phyloP scores from a whole-genome alignment of 2,797 vertebrate species.

The Pelochelys cantorii region DNA sequence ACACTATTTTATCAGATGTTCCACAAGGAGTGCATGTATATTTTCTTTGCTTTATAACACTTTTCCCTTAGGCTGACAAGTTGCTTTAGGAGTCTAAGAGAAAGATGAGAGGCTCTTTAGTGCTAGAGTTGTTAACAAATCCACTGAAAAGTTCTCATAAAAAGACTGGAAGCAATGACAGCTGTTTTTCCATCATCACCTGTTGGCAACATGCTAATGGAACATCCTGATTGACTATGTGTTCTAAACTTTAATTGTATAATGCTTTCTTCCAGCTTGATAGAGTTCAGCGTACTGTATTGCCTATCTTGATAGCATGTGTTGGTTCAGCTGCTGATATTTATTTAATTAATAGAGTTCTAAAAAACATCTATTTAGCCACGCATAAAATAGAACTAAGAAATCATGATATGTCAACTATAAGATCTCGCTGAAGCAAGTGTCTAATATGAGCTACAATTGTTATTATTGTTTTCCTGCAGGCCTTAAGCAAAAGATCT shows the following conservation, averaged over 20 bases:
- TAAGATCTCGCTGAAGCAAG: background rate
- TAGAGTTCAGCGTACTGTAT: background rate
- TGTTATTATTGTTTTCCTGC: background rate
- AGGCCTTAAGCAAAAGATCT: background rate
- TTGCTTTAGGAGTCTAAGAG: background rate
- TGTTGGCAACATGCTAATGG: background rate
- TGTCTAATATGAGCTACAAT: background rate
- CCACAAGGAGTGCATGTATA: background rate
- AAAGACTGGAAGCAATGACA: background rate
- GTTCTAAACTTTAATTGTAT: background rate
- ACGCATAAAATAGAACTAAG: background rate
- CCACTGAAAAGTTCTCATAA: background rate
- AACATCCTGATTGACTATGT: background rate
- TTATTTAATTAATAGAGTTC: background rate
- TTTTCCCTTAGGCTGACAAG: background rate
- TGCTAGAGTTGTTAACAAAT: background rate
- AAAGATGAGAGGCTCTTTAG: background rate
- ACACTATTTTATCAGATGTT: background rate
- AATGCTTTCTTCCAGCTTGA: background rate
- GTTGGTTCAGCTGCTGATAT: background rate
- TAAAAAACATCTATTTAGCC: background rate
- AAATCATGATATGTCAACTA: background rate
- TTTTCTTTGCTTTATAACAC: background rate
- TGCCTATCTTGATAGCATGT: background rate
- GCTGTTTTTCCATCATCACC: background rate